Base-by-base conservation (phyloP, 2,113 vertebrate genomes). In the Donacobius atricapilla region DNA sequence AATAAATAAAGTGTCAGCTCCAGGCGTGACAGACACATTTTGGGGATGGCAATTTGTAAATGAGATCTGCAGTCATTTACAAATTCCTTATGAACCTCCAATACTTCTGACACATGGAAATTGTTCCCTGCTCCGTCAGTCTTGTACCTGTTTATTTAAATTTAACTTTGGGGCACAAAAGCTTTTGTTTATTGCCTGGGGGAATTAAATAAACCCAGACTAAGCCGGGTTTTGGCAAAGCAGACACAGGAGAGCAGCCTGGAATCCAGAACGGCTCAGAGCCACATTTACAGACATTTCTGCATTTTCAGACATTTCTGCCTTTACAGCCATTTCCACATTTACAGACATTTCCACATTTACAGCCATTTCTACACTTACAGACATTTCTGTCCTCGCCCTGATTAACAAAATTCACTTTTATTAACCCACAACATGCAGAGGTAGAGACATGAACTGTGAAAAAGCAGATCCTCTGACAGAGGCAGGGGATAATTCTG, bases 51-150 rank as follows among this genome's bases (percentile, higher is more conserved):
- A 70, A 69, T 57, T 8, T 9, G 21, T 7, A 71, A 63, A 22
- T 6, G 44, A 72, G 65, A 10, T 10, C 1, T 10, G 63, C 14
- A 79, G 13, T 53, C 24, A 18, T 35, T 42, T 78, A 71, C 76
- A 30, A 30, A 4, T 21, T 70, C 76, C 40, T 79, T 9, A 10
- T 1, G 9, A 70, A 27, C 44, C 30, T 31, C 13, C 45, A 10
- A 0, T 1, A 23, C 24, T 92, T 30, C 54, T 19, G 13, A 9
- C 35, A 71, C 3, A 2, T 1, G 27, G 11, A 50, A 75, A 7
- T 14, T 4, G 1, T 6, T 31, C 39, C 50, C 82, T 57, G 20
- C 37, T 37, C 69, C 89, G 60, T 15, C 78, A 51, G 0, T 19
- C 33, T 56, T 1, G 3, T 13, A 17, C 16, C 39, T 25, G 18